phyloP scores from a whole-genome alignment of 1,140 invertebrate genomes.

The Achroia grisella region DNA sequence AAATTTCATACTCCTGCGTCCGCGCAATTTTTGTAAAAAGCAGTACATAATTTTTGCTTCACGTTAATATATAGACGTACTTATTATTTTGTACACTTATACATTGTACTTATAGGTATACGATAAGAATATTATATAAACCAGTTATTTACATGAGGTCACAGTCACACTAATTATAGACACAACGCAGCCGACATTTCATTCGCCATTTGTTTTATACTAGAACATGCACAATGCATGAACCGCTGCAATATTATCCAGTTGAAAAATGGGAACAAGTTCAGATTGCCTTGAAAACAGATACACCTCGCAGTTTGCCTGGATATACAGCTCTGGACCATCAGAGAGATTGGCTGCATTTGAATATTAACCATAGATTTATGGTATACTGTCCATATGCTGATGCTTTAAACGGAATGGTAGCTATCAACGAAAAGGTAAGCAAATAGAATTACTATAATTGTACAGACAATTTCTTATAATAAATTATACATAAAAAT shows the following conservation, averaged over 20 bases:
- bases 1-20: too few relatives aligned
- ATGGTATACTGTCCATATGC: constrained; percentile 42
- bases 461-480: too few relatives aligned
- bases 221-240: not conserved
- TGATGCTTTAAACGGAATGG: constrained; percentile 27
- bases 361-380: constrained; percentile 28
- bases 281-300: constrained; percentile 21
- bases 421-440: constrained; percentile 19
- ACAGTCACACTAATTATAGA: not conserved
- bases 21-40: too few relatives aligned
- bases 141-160: too few relatives aligned
- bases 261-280: constrained; percentile 27
- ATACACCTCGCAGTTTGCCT: constrained; percentile 29
- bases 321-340: constrained; percentile 21
- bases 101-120: too few relatives aligned
- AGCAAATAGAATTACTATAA: not conserved
- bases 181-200: not conserved
- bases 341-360: constrained; percentile 17
- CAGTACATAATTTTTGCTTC: too few relatives aligned
- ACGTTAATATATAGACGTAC: too few relatives aligned
- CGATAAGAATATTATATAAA: too few relatives aligned
- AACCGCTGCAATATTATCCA: constrained; percentile 22
- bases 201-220: not conserved
- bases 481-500: too few relatives aligned
- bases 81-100: too few relatives aligned